Evolutionary conservation across 2,888 invertebrate species (phyloP), one percentile per base, ranked within the genome.

Genomic region (Amiota mariae): DNA sequence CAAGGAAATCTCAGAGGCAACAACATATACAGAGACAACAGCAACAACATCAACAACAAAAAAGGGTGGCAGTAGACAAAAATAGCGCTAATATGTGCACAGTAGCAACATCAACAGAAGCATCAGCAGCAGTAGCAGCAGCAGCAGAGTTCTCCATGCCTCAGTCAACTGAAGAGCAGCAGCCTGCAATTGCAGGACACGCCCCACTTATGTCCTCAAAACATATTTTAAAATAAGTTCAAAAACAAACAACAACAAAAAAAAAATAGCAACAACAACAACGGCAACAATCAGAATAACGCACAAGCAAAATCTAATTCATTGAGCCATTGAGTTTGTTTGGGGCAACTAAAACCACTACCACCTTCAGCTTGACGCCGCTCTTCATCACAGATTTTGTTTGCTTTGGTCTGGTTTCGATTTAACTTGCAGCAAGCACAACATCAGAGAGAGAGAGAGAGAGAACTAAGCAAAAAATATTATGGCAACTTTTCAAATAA

Each of bases 401-500:
- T 13, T 68, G 49, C 51, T 20, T 24, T 68, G 51, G 24, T 68
- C 67, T 68, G 67, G 67, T 68, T 15, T 68, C 54, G 63, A 63
- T 63, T 63, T 18, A 63, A 63, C 63, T 63, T 36, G 61, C 36
- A 70, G 47, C 49, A 67, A 70, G 46, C 54, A 47, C 51, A 72
- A 49, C 56, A n/a, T 56, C 54, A 20, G 70, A 36, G 20, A 59
- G 75, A n/a, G n/a, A 20, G 70, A 36, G 20, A 59, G 75, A 20
- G 70, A 36, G 20, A 59, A 74, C 73, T 72, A 57, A 80, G 80
- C 36, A 36, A 80, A 75, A 85, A 87, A 87, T 84, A 87, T 86
- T 82, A 87, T 87, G 87, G 87, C 88, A 84, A 87, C 84, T 85
- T 86, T 87, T 87, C 84, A 86, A 83, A 81, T 82, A 80, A 83